Evolutionary conservation across 2,888 invertebrate genomes (phyloP).

Genomic region (Anarsia innoxiella): DNA sequence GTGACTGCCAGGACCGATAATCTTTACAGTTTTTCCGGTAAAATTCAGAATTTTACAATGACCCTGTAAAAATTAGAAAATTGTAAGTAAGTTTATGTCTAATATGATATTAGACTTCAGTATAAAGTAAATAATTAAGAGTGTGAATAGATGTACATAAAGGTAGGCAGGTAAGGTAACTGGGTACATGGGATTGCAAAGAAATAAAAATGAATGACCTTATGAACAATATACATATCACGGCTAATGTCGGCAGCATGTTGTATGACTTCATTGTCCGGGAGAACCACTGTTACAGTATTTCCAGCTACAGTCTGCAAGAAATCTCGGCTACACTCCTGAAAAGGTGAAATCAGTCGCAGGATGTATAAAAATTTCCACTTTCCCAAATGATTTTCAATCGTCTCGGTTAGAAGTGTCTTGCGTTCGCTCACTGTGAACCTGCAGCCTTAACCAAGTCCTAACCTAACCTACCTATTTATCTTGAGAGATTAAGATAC

Average conservation of each 20-base stretch:
- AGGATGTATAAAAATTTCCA: no score
- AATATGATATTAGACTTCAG: not conserved
- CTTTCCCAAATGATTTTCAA: no score
- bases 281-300: slow-evolving; percentile 53
- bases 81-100: not conserved
- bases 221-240: slow-evolving; percentile 66
- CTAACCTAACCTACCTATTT: no score
- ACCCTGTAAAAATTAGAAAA: slow-evolving; percentile 46
- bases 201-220: slow-evolving; percentile 30
- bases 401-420: no score
- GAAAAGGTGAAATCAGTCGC: no score
- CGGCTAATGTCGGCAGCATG: slow-evolving; percentile 65
- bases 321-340: slow-evolving; percentile 57
- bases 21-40: slow-evolving; percentile 36
- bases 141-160: not conserved
- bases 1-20: slow-evolving; percentile 48
- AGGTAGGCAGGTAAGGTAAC: no score
- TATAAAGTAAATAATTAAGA: not conserved
- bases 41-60: slow-evolving; percentile 54
- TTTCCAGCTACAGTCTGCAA: slow-evolving; percentile 61
- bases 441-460: no score
- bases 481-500: no score
- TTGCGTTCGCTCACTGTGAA: no score
- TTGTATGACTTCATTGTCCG: slow-evolving; percentile 63
- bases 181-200: no score